Evolutionary conservation across 2,113 vertebrate species (phyloP), one percentile per base, ranked within the genome.

Genomic region (Bos javanicus): DNA sequence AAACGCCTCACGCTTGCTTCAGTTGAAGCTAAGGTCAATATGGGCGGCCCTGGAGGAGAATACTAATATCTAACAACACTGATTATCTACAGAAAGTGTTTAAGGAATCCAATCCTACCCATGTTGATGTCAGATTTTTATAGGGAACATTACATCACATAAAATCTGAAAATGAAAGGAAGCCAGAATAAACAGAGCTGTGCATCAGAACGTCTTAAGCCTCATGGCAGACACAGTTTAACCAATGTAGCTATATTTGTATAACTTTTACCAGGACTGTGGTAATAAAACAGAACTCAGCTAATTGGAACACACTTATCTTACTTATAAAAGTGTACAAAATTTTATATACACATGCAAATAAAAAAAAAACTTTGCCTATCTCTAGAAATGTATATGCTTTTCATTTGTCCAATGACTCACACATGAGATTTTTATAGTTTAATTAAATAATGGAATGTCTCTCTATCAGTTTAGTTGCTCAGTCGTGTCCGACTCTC

Each of bases 121-220:
- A 96, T 95, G 91, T n/a, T 97, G 96, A 96, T 86, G 94, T 71
- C 83, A 91, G 59, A 80, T 95, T 83, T 98, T 98, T 96, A 96
- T 36, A 90, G 90, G 97, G 90, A 97, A 94, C 56, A 91, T 93
- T 97, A 87, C 62, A 90, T 97, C 95, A 96, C 50, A 94, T 52
- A 92, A 87, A 86, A 56, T 39, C 84, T 97, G 56, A 86, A 81
- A 92, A 96, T 93, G 90, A 46, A 90, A 28, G 71, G 11, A 96
- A 60, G 39, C 50, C 95, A 97, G 84, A 92, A 95, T 89, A 81
- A 98, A 94, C 83, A 95, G 43, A 97, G 56, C 21, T 89, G 6
- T 43, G 25, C 10, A 50, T 96, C 23, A 8, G 21, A 57, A 67
- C 90, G 33, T 50, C 4, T 74, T 84, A 71, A 19, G 21, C 33